Conservation (phyloP, 2,113 vertebrate genomes). For the Thamnaconus septentrionalis region DNA sequence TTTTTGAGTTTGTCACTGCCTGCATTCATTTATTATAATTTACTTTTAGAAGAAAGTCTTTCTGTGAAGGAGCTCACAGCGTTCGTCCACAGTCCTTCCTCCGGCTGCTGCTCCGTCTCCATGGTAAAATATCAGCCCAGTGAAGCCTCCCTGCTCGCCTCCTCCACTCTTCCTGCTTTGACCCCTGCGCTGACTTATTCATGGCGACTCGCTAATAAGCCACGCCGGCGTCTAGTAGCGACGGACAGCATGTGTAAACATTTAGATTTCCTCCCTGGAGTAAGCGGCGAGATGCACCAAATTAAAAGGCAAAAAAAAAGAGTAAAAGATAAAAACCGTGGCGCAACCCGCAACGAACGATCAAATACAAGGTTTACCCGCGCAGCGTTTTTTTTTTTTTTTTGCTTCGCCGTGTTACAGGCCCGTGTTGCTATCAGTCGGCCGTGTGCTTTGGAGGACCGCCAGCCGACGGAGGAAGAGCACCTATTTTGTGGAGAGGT, state of each 20-base stretch:
- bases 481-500: conserved; percentile 76
- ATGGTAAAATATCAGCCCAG: conserved; percentile 51
- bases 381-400: conserved; percentile 64
- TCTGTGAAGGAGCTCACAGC: no score
- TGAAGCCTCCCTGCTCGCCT: conserved; percentile 39
- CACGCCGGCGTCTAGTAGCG: conserved; percentile 43
- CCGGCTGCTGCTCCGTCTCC: conserved; percentile 23
- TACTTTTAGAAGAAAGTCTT: no score
- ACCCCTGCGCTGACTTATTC: conserved; percentile 54
- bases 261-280: conserved; percentile 50
- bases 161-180: conserved; percentile 44
- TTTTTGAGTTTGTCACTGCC: no score
- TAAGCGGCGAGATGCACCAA: conserved; percentile 36
- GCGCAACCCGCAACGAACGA: conserved; percentile 55
- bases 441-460: conserved; percentile 67
- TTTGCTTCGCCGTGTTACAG: conserved; percentile 39
- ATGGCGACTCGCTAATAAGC: conserved; percentile 58
- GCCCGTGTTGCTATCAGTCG: conserved; percentile 65
- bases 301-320: conserved; percentile 64
- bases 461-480: conserved; percentile 72
- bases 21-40: no score
- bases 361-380: conserved; percentile 62
- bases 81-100: conserved; percentile 11
- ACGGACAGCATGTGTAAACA: conserved; percentile 65
- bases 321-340: conserved; percentile 52